A percentile compares a stretch with the other conserved stretches of the same genome.
phyloP scores from a whole-genome alignment of 2,113 vertebrate genomes.

The Baryphthengus martii region DNA sequence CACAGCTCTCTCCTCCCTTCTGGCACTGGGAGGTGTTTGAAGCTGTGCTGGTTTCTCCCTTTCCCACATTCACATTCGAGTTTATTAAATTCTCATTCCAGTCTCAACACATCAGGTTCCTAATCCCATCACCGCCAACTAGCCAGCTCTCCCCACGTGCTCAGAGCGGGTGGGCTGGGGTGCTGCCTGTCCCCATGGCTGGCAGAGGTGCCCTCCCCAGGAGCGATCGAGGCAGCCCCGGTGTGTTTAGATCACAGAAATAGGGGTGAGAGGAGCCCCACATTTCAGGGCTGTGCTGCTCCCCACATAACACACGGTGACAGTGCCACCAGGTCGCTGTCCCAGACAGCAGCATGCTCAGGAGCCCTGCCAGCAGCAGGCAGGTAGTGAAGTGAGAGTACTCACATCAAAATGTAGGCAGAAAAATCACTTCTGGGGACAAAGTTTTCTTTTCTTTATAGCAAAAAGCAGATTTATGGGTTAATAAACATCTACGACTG shows the following conservation, averaged over 20 bases:
- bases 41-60: background rate
- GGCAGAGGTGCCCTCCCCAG: too few species aligned
- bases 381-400: fast-evolving
- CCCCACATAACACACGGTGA: fast-evolving
- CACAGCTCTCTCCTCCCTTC: background rate
- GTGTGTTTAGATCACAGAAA: fast-evolving
- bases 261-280: background rate
- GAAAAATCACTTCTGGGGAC: background rate
- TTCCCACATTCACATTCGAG: background rate
- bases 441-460: constrained; percentile 14
- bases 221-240: background rate
- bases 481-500: constrained; percentile 77
- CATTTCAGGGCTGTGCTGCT: background rate
- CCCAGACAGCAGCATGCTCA: background rate
- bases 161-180: background rate
- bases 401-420: background rate
- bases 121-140: constrained; percentile 39
- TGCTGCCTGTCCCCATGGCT: background rate
- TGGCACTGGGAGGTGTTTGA: background rate
- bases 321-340: fast-evolving
- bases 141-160: background rate
- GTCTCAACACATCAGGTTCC: background rate
- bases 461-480: constrained; percentile 67
- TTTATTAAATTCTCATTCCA: constrained; percentile 30
- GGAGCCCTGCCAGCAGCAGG: fast-evolving